Conservation (phyloP, 2,113 vertebrate species). For the Tychaedon coryphoeus region DNA sequence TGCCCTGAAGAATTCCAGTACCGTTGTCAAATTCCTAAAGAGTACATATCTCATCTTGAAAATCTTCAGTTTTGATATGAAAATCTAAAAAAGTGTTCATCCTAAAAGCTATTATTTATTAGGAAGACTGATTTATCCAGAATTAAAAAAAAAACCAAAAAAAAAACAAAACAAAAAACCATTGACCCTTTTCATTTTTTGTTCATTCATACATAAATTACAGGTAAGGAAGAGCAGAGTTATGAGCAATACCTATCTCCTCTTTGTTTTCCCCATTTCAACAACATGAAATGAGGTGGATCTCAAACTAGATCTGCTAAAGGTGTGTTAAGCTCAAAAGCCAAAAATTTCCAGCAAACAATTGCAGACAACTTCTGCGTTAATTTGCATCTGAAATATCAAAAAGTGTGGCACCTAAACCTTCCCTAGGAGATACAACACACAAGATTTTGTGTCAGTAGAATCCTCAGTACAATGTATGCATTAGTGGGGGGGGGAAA, state of each 20-base stretch:
- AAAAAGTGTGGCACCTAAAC: neutral
- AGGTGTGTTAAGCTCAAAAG: neutral
- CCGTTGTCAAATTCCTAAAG: neutral
- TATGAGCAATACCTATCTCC: neutral
- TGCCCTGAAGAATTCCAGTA: neutral
- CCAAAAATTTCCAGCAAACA: neutral
- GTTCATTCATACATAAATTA: neutral
- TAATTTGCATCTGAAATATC: neutral
- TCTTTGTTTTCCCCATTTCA: neutral
- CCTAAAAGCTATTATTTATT: neutral
- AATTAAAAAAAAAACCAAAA: neutral
- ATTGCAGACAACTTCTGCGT: neutral
- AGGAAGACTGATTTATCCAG: neutral
- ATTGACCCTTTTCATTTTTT: neutral
- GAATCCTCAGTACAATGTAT: neutral
- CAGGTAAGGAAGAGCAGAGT: neutral
- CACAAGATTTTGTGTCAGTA: neutral
- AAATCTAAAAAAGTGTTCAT: neutral
- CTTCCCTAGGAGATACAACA: neutral
- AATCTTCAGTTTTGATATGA: neutral
- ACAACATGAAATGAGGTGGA: neutral
- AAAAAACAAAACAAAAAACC: neutral
- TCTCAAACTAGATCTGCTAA: neutral
- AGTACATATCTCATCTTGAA: neutral
- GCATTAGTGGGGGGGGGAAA: rapidly evolving